phyloP scores from a whole-genome alignment of 1,140 invertebrate species.

The Drosophila azteca region DNA sequence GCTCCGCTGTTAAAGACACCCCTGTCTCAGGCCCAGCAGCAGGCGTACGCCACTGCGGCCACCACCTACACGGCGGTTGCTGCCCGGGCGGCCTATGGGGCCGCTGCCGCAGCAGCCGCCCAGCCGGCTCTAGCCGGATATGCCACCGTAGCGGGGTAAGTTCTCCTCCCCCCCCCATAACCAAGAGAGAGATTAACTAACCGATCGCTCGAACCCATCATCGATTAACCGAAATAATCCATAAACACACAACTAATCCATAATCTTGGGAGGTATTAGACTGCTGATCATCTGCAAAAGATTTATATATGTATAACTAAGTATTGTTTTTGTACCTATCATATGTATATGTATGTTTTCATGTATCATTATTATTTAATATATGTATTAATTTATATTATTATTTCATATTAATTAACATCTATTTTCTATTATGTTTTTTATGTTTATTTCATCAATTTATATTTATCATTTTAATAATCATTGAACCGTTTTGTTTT shows the following conservation, averaged over 20 bases:
- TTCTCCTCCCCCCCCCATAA: conserved; percentile 8
- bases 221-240: background rate
- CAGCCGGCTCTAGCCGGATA: conserved; percentile 89
- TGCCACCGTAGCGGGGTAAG: conserved; percentile 84
- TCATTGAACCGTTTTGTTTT: conserved; percentile 46
- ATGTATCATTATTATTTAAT: too few species aligned
- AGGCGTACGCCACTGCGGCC: conserved; percentile 87
- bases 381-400: too few species aligned
- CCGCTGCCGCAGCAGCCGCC: conserved; percentile 92
- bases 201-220: too few species aligned
- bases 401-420: background rate
- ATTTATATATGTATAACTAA: background rate
- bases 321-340: background rate
- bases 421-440: background rate
- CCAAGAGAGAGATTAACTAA: background rate
- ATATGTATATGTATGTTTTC: background rate
- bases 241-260: too few species aligned
- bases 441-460: conserved; percentile 4
- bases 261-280: too few species aligned
- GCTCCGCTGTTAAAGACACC: conserved; percentile 89
- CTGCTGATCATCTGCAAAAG: too few species aligned
- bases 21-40: conserved; percentile 87
- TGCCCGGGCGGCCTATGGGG: conserved; percentile 91
- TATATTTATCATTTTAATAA: conserved; percentile 52
- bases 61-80: conserved; percentile 93